phyloP scores from a whole-genome alignment of 2,113 vertebrate genomes.

The Macaca fascicularis region DNA sequence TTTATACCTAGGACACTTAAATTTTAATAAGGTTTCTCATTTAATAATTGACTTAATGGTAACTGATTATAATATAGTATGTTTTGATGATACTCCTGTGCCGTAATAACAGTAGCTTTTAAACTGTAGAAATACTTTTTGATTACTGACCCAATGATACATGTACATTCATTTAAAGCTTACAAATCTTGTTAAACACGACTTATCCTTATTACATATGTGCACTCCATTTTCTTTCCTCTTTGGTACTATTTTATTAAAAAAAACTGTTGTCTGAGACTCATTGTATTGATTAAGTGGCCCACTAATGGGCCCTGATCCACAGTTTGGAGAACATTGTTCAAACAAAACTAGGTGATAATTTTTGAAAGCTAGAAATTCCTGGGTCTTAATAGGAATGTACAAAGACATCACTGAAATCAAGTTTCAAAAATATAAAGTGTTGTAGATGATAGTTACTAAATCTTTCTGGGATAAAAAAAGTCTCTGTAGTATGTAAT shows the following conservation, averaged over 20 bases:
- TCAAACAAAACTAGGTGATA: background rate
- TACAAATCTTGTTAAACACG: background rate
- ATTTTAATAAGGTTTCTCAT: constrained; percentile 40
- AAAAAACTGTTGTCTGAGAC: background rate
- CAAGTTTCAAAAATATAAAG: constrained; percentile 39
- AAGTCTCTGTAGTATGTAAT: constrained; percentile 59
- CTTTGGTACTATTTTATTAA: background rate
- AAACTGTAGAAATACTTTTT: constrained; percentile 9
- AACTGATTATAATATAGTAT: background rate
- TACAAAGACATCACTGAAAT: constrained; percentile 33
- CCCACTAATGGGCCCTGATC: background rate
- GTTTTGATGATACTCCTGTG: constrained; percentile 1
- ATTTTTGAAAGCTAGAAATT: constrained; percentile 39
- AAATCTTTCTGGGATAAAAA: constrained; percentile 52
- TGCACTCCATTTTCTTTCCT: constrained; percentile 11
- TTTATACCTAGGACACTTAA: constrained; percentile 13
- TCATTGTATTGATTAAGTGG: background rate
- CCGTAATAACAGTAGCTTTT: background rate
- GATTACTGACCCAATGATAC: background rate
- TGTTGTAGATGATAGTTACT: constrained; percentile 28
- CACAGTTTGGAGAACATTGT: background rate
- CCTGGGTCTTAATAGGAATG: background rate
- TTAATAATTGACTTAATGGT: constrained; percentile 37
- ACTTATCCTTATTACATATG: background rate
- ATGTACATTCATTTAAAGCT: background rate